A percentile compares a stretch with the other conserved stretches of the same genome.
Evolutionary conservation across 92 coral and sea anemone genomes (phyloP).

Genomic region (Pocillopora meandrina): DNA sequence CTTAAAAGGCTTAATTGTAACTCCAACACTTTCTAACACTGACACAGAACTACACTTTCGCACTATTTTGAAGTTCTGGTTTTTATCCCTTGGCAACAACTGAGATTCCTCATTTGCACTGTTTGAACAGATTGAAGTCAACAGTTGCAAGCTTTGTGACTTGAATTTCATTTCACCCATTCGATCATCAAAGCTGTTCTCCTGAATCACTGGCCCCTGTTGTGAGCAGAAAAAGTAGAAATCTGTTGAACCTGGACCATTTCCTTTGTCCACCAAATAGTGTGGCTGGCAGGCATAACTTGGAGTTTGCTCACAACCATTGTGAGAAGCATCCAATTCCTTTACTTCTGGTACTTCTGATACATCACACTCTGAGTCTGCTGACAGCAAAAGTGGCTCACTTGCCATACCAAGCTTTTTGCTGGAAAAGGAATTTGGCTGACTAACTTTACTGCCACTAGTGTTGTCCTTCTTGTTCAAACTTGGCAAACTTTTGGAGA

Average conservation of each 20-base stretch:
- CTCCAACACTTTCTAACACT: background rate
- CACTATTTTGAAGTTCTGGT: background rate
- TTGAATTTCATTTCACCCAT: constrained; percentile 1
- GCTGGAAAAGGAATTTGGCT: background rate
- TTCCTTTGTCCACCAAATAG: background rate
- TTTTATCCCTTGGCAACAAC: background rate
- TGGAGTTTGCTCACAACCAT: background rate
- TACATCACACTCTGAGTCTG: background rate
- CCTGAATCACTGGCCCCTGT: constrained; percentile 28
- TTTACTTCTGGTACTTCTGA: background rate
- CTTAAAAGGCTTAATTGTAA: background rate
- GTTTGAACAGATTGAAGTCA: constrained; percentile 13
- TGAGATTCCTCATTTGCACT: background rate
- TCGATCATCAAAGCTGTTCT: background rate
- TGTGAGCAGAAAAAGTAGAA: constrained; percentile 31
- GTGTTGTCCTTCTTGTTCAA: background rate
- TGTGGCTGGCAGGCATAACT: background rate
- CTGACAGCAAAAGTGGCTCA: constrained; percentile 7
- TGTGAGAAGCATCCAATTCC: background rate
- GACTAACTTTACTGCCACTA: background rate
- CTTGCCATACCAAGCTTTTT: constrained; percentile 26
- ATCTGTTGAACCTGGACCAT: constrained; percentile 7
- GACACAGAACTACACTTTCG: background rate
- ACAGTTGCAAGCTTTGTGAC: constrained; percentile 7
- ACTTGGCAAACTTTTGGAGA: constrained; percentile 31